These are phyloP conservation scores for Trachelus troglodyta DNA, from an alignment of 2,888 invertebrate genomes.

Conservation along the genomic window DNA sequence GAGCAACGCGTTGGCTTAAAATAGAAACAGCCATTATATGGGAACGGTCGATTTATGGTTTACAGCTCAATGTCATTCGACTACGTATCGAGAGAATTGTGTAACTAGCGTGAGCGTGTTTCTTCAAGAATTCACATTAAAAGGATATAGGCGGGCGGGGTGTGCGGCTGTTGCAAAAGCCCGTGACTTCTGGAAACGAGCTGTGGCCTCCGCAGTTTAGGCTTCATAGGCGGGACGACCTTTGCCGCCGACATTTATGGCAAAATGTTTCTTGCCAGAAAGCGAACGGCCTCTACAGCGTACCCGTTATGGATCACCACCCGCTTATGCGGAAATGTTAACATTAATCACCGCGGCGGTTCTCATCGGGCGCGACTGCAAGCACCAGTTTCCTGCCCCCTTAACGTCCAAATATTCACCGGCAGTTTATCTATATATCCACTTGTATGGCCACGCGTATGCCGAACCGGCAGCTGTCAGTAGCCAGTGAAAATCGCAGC, in stretches of 20 bases:
- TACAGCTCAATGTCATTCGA: slow-evolving; percentile 3
- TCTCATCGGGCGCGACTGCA: slow-evolving; percentile 2
- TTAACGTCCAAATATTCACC: not conserved
- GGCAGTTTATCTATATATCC: not conserved
- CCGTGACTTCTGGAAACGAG: not conserved
- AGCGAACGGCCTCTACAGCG: slow-evolving; percentile 6
- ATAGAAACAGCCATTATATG: slow-evolving; percentile 1
- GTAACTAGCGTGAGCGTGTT: not conserved
- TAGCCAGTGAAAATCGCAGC: not conserved
- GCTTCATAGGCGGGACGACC: slow-evolving; percentile 9
- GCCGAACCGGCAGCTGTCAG: not conserved
- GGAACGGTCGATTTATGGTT: slow-evolving; percentile 17
- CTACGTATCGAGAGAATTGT: not conserved
- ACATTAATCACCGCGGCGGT: slow-evolving; percentile 9
- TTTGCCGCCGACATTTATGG: slow-evolving; percentile 22
- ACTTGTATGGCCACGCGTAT: not conserved
- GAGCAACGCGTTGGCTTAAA: slow-evolving; percentile 16
- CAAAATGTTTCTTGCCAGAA: slow-evolving; percentile 17
- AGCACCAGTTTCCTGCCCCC: not conserved
- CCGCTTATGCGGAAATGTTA: slow-evolving; percentile 12
- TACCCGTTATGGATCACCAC: slow-evolving; percentile 19
- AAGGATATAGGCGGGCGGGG: not conserved
- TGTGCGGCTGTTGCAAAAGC: not conserved
- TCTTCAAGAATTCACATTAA: not conserved
- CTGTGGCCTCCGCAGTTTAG: not conserved